Conservation (phyloP, 1,140 invertebrate species). For the Ctenoplectra terminalis region DNA sequence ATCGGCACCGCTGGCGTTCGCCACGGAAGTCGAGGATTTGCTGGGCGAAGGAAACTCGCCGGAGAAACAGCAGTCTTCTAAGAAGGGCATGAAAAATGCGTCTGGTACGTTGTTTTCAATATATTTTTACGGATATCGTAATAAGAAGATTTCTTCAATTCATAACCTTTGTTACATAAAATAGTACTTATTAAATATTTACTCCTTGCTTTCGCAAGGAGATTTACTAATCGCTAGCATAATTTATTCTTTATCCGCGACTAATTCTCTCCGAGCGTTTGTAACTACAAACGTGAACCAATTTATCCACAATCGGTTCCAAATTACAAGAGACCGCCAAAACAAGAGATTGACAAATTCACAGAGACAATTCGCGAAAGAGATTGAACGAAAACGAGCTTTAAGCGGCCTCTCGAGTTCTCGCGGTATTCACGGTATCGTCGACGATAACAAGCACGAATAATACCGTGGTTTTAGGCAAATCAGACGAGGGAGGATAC, state of each 20-base stretch:
- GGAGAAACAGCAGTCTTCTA: slow-evolving; percentile 46
- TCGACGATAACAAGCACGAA: slow-evolving; percentile 47
- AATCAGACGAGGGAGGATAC: slow-evolving; percentile 78
- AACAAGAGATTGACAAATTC: neutral
- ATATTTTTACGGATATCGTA: neutral
- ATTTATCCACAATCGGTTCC: too few species aligned
- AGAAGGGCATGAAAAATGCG: slow-evolving; percentile 64
- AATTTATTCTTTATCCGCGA: too few species aligned
- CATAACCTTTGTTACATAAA: too few species aligned
- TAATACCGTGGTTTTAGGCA: slow-evolving; percentile 75
- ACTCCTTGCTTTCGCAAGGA: too few species aligned
- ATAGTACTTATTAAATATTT: too few species aligned
- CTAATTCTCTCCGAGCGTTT: too few species aligned
- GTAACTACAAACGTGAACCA: too few species aligned
- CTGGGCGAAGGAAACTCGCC: slow-evolving; percentile 58
- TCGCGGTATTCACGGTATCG: neutral
- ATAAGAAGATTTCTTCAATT: too few species aligned
- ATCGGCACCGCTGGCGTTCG: slow-evolving; percentile 53
- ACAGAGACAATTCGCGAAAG: neutral
- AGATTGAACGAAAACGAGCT: neutral
- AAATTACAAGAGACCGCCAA: neutral
- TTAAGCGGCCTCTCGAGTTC: neutral
- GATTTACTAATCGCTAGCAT: too few species aligned
- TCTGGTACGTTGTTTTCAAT: slow-evolving; percentile 64
- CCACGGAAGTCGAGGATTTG: slow-evolving; percentile 68